A percentile compares a stretch with the other conserved stretches of the same genome.
Conservation (phyloP, 2,797 vertebrate genomes). For the Pyrocephalus nanus region DNA sequence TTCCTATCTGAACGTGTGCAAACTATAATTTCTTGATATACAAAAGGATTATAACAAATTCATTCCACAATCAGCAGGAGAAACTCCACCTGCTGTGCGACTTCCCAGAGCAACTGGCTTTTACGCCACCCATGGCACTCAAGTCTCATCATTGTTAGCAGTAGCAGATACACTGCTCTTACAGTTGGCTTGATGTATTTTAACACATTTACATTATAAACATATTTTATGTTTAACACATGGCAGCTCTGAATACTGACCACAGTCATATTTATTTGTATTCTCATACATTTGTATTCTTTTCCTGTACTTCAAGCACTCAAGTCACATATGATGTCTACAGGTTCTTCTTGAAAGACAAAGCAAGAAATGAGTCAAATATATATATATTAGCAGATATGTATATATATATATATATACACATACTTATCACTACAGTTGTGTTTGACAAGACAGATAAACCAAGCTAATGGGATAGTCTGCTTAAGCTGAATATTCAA, state of each 20-base stretch:
- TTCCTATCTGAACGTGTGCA: neutral
- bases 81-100: neutral
- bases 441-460: neutral
- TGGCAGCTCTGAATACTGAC: neutral
- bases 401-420: no score
- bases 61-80: neutral
- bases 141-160: neutral
- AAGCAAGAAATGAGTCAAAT: neutral
- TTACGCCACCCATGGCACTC: neutral
- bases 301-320: neutral
- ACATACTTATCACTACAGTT: neutral
- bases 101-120: neutral
- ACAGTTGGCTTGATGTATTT: neutral
- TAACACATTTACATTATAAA: neutral
- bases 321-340: neutral
- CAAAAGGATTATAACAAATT: neutral
- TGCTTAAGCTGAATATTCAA: neutral
- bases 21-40: neutral
- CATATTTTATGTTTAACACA: neutral
- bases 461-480: neutral
- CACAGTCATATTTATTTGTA: neutral
- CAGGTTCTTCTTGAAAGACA: no score
- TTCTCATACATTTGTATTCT: neutral
- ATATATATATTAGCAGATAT: neutral
- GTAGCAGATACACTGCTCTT: accelerated